Conservation (phyloP, 2,797 vertebrate species). For the Cyprinodon diabolis region DNA sequence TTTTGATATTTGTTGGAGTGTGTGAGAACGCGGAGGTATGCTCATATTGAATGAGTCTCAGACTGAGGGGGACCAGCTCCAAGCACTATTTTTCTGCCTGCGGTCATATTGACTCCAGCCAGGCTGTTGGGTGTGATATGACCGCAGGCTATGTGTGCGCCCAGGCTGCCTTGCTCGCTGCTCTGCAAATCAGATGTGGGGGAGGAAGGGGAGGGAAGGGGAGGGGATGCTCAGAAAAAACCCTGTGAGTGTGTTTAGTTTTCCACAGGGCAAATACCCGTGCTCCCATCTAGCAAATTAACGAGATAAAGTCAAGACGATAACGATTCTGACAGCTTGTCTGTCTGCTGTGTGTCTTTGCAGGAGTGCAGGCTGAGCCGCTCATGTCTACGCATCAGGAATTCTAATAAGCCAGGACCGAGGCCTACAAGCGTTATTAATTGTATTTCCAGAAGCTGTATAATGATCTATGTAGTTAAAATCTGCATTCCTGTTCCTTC, state of each 20-base stretch:
- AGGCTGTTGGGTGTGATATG: slow-evolving; percentile 80
- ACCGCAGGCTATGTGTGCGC: slow-evolving; percentile 80
- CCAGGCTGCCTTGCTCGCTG: slow-evolving; percentile 58
- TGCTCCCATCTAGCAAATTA: slow-evolving; percentile 79
- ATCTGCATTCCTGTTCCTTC: slow-evolving; percentile 42
- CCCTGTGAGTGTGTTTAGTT: slow-evolving; percentile 67
- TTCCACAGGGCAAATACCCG: slow-evolving; percentile 80
- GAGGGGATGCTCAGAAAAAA: slow-evolving; percentile 29
- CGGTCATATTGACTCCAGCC: slow-evolving; percentile 81
- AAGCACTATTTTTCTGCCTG: slow-evolving; percentile 72
- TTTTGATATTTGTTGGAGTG: slow-evolving; percentile 33
- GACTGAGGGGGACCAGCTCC: slow-evolving; percentile 60
- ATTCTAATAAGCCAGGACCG: slow-evolving; percentile 62
- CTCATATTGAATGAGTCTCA: slow-evolving; percentile 63
- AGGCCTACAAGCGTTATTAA: slow-evolving; percentile 50
- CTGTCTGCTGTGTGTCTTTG: slow-evolving; percentile 61
- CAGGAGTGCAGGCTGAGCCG: slow-evolving; percentile 34
- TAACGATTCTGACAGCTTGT: slow-evolving; percentile 75
- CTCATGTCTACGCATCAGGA: slow-evolving; percentile 41
- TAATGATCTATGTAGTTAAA: slow-evolving; percentile 54
- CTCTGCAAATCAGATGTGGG: slow-evolving; percentile 26
- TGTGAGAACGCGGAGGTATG: neutral
- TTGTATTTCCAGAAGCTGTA: slow-evolving; percentile 55
- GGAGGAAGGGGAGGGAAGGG: neutral
- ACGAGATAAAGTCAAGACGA: slow-evolving; percentile 71